These are phyloP conservation scores for Falco naumanni DNA, from an alignment of 2,797 vertebrate genomes.

Conservation along the genomic window DNA sequence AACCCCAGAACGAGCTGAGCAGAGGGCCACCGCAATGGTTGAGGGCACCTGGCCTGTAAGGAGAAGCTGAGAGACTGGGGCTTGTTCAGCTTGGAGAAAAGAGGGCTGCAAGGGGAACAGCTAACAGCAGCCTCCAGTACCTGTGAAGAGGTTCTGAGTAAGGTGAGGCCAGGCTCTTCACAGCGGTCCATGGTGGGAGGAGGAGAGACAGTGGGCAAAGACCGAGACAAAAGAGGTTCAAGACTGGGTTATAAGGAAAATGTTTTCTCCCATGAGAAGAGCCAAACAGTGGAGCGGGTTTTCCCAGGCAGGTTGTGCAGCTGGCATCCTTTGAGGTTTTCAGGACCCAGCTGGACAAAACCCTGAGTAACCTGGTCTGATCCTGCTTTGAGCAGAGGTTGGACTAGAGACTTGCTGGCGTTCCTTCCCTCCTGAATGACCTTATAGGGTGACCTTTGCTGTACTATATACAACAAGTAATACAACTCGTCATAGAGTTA, in stretches of 20 bases:
- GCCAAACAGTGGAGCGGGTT: neutral
- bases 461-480: neutral
- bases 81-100: neutral
- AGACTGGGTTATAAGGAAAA: neutral
- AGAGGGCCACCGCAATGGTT: neutral
- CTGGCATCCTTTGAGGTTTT: neutral
- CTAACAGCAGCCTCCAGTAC: neutral
- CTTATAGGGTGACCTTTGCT: neutral
- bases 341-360: neutral
- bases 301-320: neutral
- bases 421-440: neutral
- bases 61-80: neutral
- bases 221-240: neutral
- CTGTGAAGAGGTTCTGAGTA: neutral
- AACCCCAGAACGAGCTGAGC: neutral
- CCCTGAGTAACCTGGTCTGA: neutral
- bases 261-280: neutral
- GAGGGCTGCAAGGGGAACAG: neutral
- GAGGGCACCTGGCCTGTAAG: neutral
- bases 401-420: neutral
- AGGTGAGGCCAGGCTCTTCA: neutral
- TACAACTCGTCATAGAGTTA: neutral
- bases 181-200: neutral
- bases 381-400: neutral
- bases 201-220: neutral